Evolutionary conservation across 2,797 vertebrate species (phyloP).

Genomic region (Sebastes taczanowskii): DNA sequence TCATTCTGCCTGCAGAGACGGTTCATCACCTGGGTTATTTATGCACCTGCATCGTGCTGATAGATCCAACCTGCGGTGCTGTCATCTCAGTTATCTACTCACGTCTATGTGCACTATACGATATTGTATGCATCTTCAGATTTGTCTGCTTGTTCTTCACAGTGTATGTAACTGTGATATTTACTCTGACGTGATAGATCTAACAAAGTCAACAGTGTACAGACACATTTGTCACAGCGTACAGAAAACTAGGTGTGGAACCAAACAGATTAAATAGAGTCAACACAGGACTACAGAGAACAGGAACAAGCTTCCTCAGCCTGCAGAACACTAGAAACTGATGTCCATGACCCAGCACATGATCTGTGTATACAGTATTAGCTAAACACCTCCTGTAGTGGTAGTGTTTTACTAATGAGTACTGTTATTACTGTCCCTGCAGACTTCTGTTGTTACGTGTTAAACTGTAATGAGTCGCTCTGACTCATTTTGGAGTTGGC

Average conservation of each 20-base stretch:
- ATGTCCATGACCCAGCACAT: neutral
- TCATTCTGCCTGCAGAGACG: neutral
- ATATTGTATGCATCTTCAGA: neutral
- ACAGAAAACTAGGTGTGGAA: neutral
- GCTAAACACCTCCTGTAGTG: neutral
- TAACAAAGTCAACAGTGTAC: neutral
- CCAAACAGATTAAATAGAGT: neutral
- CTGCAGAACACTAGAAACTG: neutral
- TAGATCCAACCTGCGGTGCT: neutral
- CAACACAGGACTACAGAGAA: neutral
- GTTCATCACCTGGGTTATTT: constrained; percentile 1
- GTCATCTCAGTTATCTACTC: neutral
- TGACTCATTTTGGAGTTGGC: too few species aligned
- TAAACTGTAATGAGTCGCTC: too few species aligned
- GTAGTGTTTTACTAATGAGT: neutral
- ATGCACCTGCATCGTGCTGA: neutral
- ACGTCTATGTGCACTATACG: neutral
- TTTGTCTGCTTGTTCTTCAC: neutral
- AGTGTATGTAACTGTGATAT: neutral
- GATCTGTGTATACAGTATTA: neutral
- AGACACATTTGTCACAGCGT: neutral
- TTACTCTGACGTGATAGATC: neutral
- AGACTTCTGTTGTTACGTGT: neutral
- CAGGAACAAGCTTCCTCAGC: neutral
- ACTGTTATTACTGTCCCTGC: neutral